Evolutionary conservation across 2,888 invertebrate species (phyloP).

Genomic region (Drosophila formosana): DNA sequence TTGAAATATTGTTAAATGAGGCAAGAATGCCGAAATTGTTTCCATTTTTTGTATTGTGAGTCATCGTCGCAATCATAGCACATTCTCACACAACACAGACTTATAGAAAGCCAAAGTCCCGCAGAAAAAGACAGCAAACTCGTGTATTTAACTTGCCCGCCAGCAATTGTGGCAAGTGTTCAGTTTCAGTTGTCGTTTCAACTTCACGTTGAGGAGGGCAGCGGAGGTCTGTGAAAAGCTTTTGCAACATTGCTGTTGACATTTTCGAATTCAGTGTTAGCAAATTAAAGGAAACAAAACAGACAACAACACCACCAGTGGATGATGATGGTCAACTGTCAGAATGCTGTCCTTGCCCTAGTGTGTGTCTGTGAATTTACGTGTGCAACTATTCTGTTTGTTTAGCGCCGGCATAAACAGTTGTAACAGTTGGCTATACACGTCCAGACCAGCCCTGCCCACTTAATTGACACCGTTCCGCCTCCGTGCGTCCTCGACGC

Average conservation of each 20-base stretch:
- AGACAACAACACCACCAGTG: conserved; percentile 16
- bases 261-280: conserved; percentile 40
- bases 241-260: conserved; percentile 68
- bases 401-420: conserved; percentile 73
- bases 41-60: background rate
- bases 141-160: conserved; percentile 27
- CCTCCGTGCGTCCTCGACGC: background rate
- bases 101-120: background rate
- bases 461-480: conserved; percentile 1
- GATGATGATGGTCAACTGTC: conserved; percentile 40
- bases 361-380: conserved; percentile 29
- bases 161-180: conserved; percentile 19
- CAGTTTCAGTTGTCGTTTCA: conserved; percentile 1
- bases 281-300: conserved; percentile 62
- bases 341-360: conserved; percentile 17
- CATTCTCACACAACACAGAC: background rate
- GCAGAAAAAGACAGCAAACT: background rate
- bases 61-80: background rate
- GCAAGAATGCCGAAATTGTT: background rate
- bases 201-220: background rate
- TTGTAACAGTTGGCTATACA: conserved; percentile 73
- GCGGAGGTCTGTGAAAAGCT: conserved; percentile 48
- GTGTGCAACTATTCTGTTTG: conserved; percentile 53
- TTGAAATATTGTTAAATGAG: too few species aligned
- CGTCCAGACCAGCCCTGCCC: conserved; percentile 22